Conservation (phyloP, 2,888 invertebrate genomes). For the Xestobium rufovillosum region DNA sequence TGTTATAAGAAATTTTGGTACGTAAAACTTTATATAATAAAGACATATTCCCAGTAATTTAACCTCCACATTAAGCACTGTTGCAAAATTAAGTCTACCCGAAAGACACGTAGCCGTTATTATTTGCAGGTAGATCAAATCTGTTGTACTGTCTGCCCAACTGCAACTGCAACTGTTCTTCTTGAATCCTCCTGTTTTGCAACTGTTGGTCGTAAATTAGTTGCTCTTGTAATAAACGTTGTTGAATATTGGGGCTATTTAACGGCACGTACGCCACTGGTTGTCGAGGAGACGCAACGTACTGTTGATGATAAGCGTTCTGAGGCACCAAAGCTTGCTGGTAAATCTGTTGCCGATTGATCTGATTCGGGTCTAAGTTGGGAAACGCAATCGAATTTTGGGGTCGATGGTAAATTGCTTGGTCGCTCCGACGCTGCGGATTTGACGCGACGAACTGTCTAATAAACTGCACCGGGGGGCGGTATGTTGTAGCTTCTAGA, state of each 20-base stretch:
- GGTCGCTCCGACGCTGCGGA: not conserved
- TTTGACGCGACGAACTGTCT: not conserved
- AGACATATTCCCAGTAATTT: no score
- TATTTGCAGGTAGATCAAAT: slow-evolving; percentile 29
- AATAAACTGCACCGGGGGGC: slow-evolving; percentile 32
- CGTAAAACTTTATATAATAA: no score
- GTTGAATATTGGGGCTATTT: slow-evolving; percentile 24
- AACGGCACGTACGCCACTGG: slow-evolving; percentile 31
- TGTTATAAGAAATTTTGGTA: no score
- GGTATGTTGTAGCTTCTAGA: slow-evolving; percentile 42
- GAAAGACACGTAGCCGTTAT: slow-evolving; percentile 28
- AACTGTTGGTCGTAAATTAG: slow-evolving; percentile 28
- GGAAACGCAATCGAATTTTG: slow-evolving; percentile 26
- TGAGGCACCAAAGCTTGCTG: slow-evolving; percentile 27
- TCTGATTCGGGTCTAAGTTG: slow-evolving; percentile 28
- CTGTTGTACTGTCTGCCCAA: slow-evolving; percentile 33
- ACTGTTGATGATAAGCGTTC: slow-evolving; percentile 19
- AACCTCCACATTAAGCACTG: no score
- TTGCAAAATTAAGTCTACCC: no score
- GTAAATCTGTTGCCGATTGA: slow-evolving; percentile 21
- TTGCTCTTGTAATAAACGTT: slow-evolving; percentile 27
- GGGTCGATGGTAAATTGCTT: slow-evolving; percentile 3
- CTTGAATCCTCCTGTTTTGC: slow-evolving; percentile 28
- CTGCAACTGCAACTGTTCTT: slow-evolving; percentile 31
- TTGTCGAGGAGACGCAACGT: slow-evolving; percentile 15